These are phyloP conservation scores for Cephus pulcher DNA, from an alignment of 2,888 invertebrate genomes.

Conservation along the genomic window DNA sequence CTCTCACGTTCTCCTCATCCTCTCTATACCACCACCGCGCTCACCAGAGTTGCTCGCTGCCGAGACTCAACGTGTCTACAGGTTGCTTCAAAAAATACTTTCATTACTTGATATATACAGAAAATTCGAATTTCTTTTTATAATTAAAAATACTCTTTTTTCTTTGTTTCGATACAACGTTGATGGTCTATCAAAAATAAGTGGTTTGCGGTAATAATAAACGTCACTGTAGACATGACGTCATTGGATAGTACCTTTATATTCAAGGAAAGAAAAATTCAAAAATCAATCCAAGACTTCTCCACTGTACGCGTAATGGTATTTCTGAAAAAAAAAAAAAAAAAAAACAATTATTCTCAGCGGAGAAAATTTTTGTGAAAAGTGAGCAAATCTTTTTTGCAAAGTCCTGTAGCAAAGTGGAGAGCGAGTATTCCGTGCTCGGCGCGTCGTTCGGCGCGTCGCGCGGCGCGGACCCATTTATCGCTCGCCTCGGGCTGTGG, in stretches of 20 bases:
- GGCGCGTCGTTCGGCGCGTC: slow-evolving; percentile 26
- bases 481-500: slow-evolving; percentile 43
- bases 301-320: background rate
- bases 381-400: background rate
- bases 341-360: background rate
- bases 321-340: background rate
- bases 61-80: slow-evolving; percentile 11
- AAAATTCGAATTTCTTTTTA: background rate
- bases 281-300: background rate
- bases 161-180: background rate
- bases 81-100: slow-evolving; percentile 5
- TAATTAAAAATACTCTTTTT: background rate
- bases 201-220: background rate
- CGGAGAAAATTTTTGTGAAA: background rate
- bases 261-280: background rate
- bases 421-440: slow-evolving; percentile 8
- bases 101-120: background rate
- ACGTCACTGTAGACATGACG: background rate
- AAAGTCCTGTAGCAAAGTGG: background rate
- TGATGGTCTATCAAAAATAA: background rate
- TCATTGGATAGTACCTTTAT: background rate
- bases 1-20: slow-evolving; percentile 19
- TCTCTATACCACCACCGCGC: background rate
- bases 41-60: slow-evolving; percentile 20
- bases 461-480: slow-evolving; percentile 52